Evolutionary conservation across 1,140 invertebrate genomes (phyloP), one percentile per base, ranked within the genome.

Genomic region (Drosophila tsacasi): DNA sequence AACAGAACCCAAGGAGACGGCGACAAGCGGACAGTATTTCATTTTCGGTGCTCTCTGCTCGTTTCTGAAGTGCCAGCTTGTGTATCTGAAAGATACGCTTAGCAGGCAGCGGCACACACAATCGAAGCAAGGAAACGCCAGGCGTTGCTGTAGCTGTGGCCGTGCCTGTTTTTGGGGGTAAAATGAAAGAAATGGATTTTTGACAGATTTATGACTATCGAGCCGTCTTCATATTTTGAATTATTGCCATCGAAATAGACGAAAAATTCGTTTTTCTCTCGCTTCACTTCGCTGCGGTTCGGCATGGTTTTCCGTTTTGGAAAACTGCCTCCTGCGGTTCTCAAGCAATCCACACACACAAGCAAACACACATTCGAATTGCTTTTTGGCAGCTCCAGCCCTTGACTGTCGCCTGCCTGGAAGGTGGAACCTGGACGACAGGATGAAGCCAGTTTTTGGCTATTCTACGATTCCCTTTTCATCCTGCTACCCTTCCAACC

Each of bases 221-320:
- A 86, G 84, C 83, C 91, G 82, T 86, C 87, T 84, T 92, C 78
- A 76, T 86, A 83, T 85, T 92, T 92, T 92, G 91, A 92, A 92
- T 92, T 92, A 92, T 92, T 92, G 91, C 91, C 82, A 91, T 92
- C 91, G 89, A 92, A 92, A 92, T 91, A 92, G 91, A 92, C 91
- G 84, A 92, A 91, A 81, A 85, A 85, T 84, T 83, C 72, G 81
- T 61, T 72, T 69, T 81, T 79, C 76, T 78, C 60, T 71, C 64
- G 74, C 72, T 68, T 71, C 47, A 52, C 60, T 55, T 65, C 65
- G 60, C 60, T 44, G 72, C 57, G 55, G 55, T 76, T 68, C 23
- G 63, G 60, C 49, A 25, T 65, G 21, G 63, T 79, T 68, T 75
- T 83, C 57, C 63, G 52, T 59, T 57, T 60, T 44, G 80, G 75